Base-by-base conservation (phyloP, 2,113 vertebrate genomes). In the Monarcha castaneiventris region DNA sequence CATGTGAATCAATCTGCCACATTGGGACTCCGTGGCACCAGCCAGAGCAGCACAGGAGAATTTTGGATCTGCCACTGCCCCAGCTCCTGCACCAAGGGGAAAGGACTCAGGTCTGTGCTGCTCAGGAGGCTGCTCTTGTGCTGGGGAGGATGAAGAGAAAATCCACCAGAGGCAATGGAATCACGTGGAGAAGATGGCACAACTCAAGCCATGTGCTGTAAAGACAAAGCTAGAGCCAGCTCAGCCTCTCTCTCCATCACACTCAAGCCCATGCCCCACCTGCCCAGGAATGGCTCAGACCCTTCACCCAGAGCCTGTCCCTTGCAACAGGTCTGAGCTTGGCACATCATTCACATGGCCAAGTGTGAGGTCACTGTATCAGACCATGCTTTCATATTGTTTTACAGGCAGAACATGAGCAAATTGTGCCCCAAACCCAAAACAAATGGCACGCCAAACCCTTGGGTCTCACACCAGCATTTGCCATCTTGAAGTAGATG, bases 361-460 rank as follows among this genome's bases (percentile, higher is more conserved):
- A 72, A 26, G 20, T 1, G 10, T 20, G 15, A 64, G 15, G 44
- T 27, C 49, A 25, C 16, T 7, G 0, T 2, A 30, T 43, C 62
- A 43, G 30, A 58, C 29, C 10, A 8, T 0, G 2, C 16, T 41
- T 80, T 33, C 19, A 16, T 9, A 5, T 6, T 44, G 54, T 16
- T 49, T 43, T 25, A 32, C 25, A 67, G 7, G 27, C 13, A 67
- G 10, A 49, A 44, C 7, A 32, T 0, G 3, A 84, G 37, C 37
- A 74, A 68, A 75, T 2, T 30, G 9, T 13, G 15, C 49, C 68
- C 61, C 69, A 30, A 77, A 77, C 9, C 15, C 43, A 33, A 59
- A 52, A 72, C 0, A 3, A 77, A 59, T 6, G 7, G 21, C 8
- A 33, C 18, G 27, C 20, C 39, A 51, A 63, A 21, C 26, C 52